Conservation (phyloP, 2,888 invertebrate genomes). For the Chirona hameri region DNA sequence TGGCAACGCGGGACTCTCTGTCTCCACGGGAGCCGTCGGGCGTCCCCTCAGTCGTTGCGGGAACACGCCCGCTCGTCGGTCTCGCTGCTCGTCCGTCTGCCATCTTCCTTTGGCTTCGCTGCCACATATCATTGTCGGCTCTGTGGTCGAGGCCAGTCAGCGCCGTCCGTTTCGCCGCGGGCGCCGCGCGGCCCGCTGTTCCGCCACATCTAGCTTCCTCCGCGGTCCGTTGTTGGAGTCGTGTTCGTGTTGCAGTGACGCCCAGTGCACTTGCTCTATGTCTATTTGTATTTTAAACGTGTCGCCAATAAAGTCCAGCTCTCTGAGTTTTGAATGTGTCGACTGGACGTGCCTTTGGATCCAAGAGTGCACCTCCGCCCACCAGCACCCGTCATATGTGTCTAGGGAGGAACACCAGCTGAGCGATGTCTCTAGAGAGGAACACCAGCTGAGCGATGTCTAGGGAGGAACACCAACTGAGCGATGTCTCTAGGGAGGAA, state of each 20-base stretch:
- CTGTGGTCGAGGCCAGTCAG: background rate
- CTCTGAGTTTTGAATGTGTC: too few relatives aligned
- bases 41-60: too few relatives aligned
- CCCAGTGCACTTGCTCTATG: background rate
- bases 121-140: background rate
- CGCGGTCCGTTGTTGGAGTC: background rate
- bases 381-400: too few relatives aligned
- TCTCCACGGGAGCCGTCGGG: background rate
- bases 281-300: slow-evolving; percentile 26
- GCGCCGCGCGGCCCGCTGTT: background rate
- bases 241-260: background rate
- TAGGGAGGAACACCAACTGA: too few relatives aligned
- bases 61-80: background rate
- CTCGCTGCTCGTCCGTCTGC: background rate
- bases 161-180: background rate
- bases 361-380: too few relatives aligned
- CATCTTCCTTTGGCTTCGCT: background rate
- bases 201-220: background rate
- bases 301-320: slow-evolving; percentile 22
- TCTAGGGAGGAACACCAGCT: too few relatives aligned
- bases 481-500: too few relatives aligned
- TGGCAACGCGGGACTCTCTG: background rate
- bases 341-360: too few relatives aligned
- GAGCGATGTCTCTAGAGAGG: too few relatives aligned
- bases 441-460: too few relatives aligned